Evolutionary conservation across 2,113 vertebrate genomes (phyloP), one percentile per base, ranked within the genome.

Genomic region (Falco punctatus): DNA sequence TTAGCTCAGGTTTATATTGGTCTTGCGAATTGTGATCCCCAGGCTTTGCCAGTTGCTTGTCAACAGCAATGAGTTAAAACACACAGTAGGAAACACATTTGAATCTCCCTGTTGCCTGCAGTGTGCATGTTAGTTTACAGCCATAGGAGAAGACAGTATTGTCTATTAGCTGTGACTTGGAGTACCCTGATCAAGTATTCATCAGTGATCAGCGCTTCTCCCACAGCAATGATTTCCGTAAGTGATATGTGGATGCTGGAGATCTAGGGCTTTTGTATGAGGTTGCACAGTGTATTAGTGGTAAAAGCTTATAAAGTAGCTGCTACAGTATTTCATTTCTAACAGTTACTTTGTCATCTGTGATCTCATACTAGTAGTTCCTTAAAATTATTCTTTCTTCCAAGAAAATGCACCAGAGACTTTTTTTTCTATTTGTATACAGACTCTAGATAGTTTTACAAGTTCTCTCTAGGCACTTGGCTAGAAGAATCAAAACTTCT

Each of bases 11-110:
- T 94, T 33, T 59, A 23, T 46, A 7, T 48, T 71, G 61, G 33
- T 92, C 27, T 91, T 81, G 27, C 49, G 73, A 79, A 38, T 89
- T 79, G 77, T 64, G 77, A 79, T 86, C 48, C 69, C 48, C 38
- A 78, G 59, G 19, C n/a, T 57, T n/a, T 65, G 61, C 65, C 81
- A 57, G 73, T 71, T 89, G 62, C 61, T 89, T 84, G 83, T 81
- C 77, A 79, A 20, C 40, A 83, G 1, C 10, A 7, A 23, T 16
- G 69, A 87, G 78, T 91, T 64, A 44, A 59, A 87, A 10, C 38
- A 33, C 16, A 0, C 26, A 6, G 57, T 69, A 64, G 70, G 81
- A 79, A 85, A 7, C 48, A 12, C 0, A 0, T 54, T 78, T 42
- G 32, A 8, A 4, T 82, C 15, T 89, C 16, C 11, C 26, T 58